Evolutionary conservation across 1,140 invertebrate species (phyloP).

Genomic region (Philotrypesis tridentata): DNA sequence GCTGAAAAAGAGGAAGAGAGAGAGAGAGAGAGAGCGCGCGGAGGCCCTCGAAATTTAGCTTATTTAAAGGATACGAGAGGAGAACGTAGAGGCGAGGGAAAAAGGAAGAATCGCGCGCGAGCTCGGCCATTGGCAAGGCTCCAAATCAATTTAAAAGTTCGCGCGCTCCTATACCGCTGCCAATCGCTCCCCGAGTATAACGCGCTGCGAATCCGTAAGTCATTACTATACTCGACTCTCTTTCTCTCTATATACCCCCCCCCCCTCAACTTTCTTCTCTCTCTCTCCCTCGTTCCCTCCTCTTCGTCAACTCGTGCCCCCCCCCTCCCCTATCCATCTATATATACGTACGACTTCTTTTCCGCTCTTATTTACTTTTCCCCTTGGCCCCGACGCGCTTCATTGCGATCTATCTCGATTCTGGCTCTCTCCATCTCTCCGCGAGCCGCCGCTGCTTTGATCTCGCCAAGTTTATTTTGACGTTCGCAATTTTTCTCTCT

Average conservation of each 20-base stretch:
- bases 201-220: conserved; percentile 59
- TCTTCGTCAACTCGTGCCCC: neutral
- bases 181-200: conserved; percentile 55
- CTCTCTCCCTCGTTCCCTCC: neutral
- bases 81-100: conserved; percentile 9
- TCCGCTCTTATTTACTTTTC: conserved; percentile 7
- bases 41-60: conserved; percentile 25
- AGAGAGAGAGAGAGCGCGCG: neutral
- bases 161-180: conserved; percentile 52
- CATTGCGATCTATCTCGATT: conserved; percentile 11
- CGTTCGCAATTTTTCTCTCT: neutral
- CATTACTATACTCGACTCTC: conserved; percentile 59
- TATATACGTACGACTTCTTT: neutral
- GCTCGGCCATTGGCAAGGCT: conserved; percentile 63
- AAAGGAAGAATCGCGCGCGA: conserved; percentile 59
- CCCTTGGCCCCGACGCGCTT: neutral
- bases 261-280: neutral
- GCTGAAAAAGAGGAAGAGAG: neutral
- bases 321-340: neutral
- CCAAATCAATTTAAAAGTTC: conserved; percentile 73
- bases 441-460: neutral
- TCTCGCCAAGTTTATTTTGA: neutral
- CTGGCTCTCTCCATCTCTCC: neutral
- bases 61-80: conserved; percentile 34
- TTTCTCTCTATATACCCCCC: neutral